phyloP scores from a whole-genome alignment of 2,888 invertebrate species.

The Aethes cnicana region DNA sequence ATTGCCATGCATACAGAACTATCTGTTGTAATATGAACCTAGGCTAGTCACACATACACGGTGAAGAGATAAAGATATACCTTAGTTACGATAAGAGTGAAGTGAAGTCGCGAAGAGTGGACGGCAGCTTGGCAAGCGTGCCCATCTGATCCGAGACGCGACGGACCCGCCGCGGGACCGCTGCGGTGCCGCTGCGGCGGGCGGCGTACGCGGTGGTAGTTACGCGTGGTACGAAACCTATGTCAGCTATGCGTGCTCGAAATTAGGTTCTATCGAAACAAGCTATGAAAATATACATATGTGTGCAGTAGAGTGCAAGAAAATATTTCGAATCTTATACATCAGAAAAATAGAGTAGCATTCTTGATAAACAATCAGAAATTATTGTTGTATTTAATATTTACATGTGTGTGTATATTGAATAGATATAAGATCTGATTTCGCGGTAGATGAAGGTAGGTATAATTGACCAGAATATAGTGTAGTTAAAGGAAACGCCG shows the following conservation, averaged over 20 bases:
- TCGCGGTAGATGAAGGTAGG: conserved; percentile 53
- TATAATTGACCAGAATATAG: conserved; percentile 56
- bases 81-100: conserved; percentile 54
- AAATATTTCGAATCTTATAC: conserved; percentile 68
- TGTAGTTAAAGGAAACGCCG: conserved; percentile 35
- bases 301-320: conserved; percentile 71
- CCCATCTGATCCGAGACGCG: conserved; percentile 42
- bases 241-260: conserved; percentile 64
- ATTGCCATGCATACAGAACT: conserved; percentile 76
- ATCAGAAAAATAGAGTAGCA: conserved; percentile 73
- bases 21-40: conserved; percentile 63
- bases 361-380: conserved; percentile 72
- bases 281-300: conserved; percentile 75
- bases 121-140: conserved; percentile 51
- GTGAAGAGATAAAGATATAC: conserved; percentile 59
- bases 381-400: conserved; percentile 69
- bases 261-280: conserved; percentile 62
- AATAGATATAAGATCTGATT: conserved; percentile 57
- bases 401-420: conserved; percentile 72
- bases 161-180: neutral
- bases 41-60: conserved; percentile 75
- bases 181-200: too few relatives aligned
- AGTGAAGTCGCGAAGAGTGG: conserved; percentile 54
- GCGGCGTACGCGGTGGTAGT: neutral
- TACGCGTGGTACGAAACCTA: conserved; percentile 34